Conservation (phyloP, 92 coral and sea anemone genomes). For the Parazoanthus darwini region DNA sequence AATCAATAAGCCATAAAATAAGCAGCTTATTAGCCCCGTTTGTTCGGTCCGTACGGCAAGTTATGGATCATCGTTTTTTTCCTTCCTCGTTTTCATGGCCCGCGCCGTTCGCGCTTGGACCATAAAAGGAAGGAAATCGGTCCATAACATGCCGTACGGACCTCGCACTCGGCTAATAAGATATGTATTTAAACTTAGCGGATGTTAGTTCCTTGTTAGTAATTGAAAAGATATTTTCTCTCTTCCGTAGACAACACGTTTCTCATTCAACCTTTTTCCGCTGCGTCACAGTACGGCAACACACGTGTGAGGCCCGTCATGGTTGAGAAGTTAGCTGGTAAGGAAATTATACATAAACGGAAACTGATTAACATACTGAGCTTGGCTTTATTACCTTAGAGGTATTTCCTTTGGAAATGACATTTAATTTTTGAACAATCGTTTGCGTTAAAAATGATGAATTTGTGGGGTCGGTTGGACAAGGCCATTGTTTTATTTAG, state of each 20-base stretch:
- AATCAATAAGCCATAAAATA: no score
- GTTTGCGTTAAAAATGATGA: background rate
- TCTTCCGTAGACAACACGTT: constrained; percentile 70
- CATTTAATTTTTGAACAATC: background rate
- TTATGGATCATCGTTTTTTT: no score
- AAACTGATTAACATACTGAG: background rate
- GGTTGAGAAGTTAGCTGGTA: constrained; percentile 73
- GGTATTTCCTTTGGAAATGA: background rate
- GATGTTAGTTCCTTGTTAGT: background rate
- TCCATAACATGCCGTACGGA: no score
- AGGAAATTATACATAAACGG: background rate
- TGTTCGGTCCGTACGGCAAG: no score
- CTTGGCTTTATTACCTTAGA: background rate
- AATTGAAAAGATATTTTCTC: no score
- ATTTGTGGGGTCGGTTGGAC: background rate
- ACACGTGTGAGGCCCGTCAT: constrained; percentile 82
- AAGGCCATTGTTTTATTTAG: background rate
- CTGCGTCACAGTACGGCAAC: constrained; percentile 83
- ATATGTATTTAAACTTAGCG: no score
- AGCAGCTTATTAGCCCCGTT: no score
- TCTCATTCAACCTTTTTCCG: constrained; percentile 90
- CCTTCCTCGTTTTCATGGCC: no score
- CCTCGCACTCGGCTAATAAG: no score
- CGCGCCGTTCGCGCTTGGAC: no score
- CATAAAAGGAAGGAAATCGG: no score